Percentiles rank a stretch among this genome's conserved stretches.
Evolutionary conservation across 2,113 vertebrate species (phyloP).

Genomic region (Leptocoma aspasia): DNA sequence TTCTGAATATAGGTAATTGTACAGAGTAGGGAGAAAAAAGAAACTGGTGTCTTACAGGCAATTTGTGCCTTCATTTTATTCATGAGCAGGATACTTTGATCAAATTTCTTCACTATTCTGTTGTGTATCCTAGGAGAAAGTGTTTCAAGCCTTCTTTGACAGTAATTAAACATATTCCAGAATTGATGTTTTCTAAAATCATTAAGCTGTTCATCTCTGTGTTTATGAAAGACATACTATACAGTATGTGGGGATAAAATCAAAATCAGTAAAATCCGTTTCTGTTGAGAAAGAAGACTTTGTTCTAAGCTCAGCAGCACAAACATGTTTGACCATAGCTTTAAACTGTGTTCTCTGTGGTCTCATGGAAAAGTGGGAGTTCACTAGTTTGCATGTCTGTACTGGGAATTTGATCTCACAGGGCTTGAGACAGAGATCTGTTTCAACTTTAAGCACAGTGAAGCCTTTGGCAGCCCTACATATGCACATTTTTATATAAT

Average conservation of each 20-base stretch:
- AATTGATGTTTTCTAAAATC: background rate
- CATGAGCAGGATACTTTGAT: background rate
- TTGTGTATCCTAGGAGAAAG: background rate
- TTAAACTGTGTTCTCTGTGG: background rate
- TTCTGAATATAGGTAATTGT: background rate
- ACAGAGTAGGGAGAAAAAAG: background rate
- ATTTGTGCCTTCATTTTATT: background rate
- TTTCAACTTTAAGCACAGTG: background rate
- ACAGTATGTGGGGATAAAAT: background rate
- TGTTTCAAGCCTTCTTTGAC: background rate
- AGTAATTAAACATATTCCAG: background rate
- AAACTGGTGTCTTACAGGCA: background rate
- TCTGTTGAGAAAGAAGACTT: background rate
- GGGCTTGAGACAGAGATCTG: background rate
- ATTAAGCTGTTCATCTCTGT: background rate
- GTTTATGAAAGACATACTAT: background rate
- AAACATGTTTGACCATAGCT: background rate
- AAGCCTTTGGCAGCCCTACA: background rate
- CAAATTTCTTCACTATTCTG: background rate
- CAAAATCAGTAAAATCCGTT: background rate
- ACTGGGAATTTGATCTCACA: background rate
- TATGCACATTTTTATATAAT: background rate
- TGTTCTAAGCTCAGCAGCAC: background rate
- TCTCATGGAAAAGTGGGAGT: accelerated
- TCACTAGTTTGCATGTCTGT: background rate